phyloP scores from a whole-genome alignment of 64 coral and sea anemone species.

The Anthopleura sola region DNA sequence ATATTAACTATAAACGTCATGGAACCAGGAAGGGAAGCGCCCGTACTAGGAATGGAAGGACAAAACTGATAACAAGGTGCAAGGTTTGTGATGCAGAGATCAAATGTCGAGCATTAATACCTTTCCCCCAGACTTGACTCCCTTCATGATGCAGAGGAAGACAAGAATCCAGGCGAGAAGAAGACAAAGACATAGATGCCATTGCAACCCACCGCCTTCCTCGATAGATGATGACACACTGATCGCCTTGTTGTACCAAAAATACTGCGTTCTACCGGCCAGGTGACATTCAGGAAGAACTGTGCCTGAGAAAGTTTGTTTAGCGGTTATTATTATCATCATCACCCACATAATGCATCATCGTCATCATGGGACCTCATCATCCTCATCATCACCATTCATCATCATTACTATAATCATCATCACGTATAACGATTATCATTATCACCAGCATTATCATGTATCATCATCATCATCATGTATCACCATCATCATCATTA shows the following conservation, averaged over 20 bases:
- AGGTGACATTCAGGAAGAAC: slow-evolving; percentile 38
- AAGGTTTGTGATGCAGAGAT: no score
- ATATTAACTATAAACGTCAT: no score
- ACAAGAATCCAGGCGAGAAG: slow-evolving; percentile 59
- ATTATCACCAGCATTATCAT: background rate
- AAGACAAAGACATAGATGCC: slow-evolving; percentile 59
- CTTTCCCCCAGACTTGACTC: slow-evolving; percentile 71
- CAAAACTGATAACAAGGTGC: no score
- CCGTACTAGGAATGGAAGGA: no score
- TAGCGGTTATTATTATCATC: background rate
- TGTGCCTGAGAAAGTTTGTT: slow-evolving; percentile 11
- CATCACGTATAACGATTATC: background rate
- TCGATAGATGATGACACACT: slow-evolving; percentile 50
- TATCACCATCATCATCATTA: background rate
- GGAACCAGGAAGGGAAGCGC: no score
- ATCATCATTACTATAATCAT: background rate
- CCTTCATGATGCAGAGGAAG: slow-evolving; percentile 59
- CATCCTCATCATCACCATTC: background rate
- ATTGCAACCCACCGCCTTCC: slow-evolving; percentile 48
- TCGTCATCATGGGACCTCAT: background rate
- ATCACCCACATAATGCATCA: background rate
- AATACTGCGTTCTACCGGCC: slow-evolving; percentile 65
- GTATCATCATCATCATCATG: no score
- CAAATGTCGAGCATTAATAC: no score
- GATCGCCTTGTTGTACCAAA: slow-evolving; percentile 70